These are phyloP conservation scores for Psylliodes chrysocephalus DNA, from an alignment of 2,888 invertebrate species.

Conservation along the genomic window DNA sequence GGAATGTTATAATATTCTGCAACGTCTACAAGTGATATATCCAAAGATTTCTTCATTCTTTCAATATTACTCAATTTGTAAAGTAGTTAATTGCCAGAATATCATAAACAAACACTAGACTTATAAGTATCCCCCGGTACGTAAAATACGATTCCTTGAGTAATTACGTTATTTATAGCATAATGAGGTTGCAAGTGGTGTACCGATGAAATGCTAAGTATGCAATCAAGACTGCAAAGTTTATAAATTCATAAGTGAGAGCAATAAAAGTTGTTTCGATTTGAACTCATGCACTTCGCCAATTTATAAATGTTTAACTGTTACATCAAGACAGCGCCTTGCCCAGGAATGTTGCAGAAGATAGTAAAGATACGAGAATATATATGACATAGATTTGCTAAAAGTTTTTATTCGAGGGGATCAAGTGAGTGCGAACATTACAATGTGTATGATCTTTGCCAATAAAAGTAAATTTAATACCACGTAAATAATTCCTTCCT, in stretches of 20 bases:
- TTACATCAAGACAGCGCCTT: conserved; percentile 48
- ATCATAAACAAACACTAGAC: too few species aligned
- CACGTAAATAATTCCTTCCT: too few species aligned
- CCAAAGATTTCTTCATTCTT: too few species aligned
- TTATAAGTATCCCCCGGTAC: background rate
- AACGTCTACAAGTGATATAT: too few species aligned
- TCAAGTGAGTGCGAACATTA: background rate
- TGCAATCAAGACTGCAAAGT: conserved; percentile 24
- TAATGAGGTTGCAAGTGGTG: conserved; percentile 26
- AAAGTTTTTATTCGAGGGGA: background rate
- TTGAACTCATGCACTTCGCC: conserved; percentile 50
- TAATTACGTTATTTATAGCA: conserved; percentile 28
- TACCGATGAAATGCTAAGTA: conserved; percentile 31
- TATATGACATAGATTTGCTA: conserved; percentile 7
- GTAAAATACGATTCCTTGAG: conserved; percentile 18
- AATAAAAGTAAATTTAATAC: background rate
- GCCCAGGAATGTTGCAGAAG: conserved; percentile 48
- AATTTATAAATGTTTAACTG: conserved; percentile 49
- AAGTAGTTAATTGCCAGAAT: too few species aligned
- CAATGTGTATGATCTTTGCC: background rate
- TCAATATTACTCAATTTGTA: too few species aligned
- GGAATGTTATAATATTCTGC: too few species aligned
- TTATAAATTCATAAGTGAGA: conserved; percentile 30
- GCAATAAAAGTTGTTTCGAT: conserved; percentile 38
- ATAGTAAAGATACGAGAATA: conserved; percentile 34